Evolutionary conservation across 2,888 invertebrate genomes (phyloP), one percentile per base, ranked within the genome.

Genomic region (Myopa testacea): DNA sequence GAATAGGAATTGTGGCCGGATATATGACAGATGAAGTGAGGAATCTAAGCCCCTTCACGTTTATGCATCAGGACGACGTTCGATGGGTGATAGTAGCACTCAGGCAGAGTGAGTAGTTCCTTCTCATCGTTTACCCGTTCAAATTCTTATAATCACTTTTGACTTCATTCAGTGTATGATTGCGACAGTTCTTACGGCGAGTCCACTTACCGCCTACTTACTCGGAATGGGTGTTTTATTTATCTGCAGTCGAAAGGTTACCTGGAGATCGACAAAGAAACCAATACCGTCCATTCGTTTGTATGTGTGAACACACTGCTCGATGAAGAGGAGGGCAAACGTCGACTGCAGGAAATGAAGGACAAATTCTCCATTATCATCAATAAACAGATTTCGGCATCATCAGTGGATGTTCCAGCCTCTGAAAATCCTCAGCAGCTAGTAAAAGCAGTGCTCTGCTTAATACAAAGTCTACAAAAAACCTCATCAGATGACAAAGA

Each of bases 21-120:
- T 96, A 96, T 86, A 93, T 97, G 93, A 94, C 95, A 14, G 94
- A 95, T 83, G 97, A 98, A 90, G 95, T 97, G 1, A 93, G 94
- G 12, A 96, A 96, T n/a, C 91, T 93, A 79, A 95, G 95, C 81
- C 96, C 96, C 12, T 98, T 97, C 89, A 93, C 93, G 76, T 96
- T 95, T 87, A 97, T 98, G 94, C 96, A 96, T 89, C 93, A 93
- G 86, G 95, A 96, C 82, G 97, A 97, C 90, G 95, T 95, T 3
- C 93, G 95, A 84, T 96, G 95, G 95, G 95, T 96, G 0, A 94
- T 96, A 87, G 94, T 96, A 85, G 96, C 96, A 0, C 91, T 97
- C 78, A 91, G 95, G 82, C 95, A 96, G 16, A 65, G 65, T 65
- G 38, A 37, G 65, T 65, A 34, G 10, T 63, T 26, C n/a, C n/a